Conservation (phyloP, 2,888 invertebrate species). For the Eupithecia pulchellata region DNA sequence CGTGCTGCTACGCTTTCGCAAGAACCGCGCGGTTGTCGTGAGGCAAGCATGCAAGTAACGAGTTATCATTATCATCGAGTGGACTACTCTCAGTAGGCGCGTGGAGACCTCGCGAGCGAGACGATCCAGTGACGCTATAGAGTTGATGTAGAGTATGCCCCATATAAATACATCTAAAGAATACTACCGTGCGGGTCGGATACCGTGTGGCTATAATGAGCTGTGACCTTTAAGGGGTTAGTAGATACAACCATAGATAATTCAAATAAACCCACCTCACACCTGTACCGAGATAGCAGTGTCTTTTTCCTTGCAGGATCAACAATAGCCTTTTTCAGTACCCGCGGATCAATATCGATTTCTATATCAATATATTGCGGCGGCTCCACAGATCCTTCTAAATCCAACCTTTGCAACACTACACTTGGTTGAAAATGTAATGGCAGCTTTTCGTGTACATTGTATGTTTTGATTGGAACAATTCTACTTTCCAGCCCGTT, state of each 20-base stretch:
- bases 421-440: slow-evolving; percentile 60
- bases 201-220: no score
- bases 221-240: no score
- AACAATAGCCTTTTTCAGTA: slow-evolving; percentile 57
- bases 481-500: not conserved
- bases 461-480: slow-evolving; percentile 51
- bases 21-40: no score
- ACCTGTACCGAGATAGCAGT: slow-evolving; percentile 65
- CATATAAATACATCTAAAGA: no score
- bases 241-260: not conserved
- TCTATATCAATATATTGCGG: slow-evolving; percentile 28
- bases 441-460: slow-evolving; percentile 60
- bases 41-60: no score
- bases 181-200: no score
- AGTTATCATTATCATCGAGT: no score
- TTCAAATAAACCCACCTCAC: slow-evolving; percentile 58
- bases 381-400: slow-evolving; percentile 26
- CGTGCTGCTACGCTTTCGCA: no score
- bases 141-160: no score
- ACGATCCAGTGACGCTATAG: no score
- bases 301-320: slow-evolving; percentile 64
- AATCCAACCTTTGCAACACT: slow-evolving; percentile 57
- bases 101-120: no score
- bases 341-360: slow-evolving; percentile 16
- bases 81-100: no score